These are phyloP conservation scores for Zaprionus lineosus DNA, from an alignment of 2,888 invertebrate species.

Conservation along the genomic window DNA sequence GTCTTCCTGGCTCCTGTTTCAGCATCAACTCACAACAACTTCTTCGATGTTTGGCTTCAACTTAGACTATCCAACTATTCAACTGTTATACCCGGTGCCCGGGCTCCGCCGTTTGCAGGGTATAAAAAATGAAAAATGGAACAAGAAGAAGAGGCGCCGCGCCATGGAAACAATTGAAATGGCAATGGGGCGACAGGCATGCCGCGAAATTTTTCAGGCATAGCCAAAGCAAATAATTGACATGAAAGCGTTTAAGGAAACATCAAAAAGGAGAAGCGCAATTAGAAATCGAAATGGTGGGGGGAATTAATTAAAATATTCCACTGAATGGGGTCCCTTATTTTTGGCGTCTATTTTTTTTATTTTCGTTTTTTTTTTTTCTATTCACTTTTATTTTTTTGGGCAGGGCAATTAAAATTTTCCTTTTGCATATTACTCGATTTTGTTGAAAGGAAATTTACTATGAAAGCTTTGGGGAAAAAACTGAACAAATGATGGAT, in stretches of 20 bases:
- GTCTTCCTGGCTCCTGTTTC: too few species aligned
- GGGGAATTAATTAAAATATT: slow-evolving; percentile 68
- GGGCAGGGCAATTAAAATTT: too few species aligned
- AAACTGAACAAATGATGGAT: too few species aligned
- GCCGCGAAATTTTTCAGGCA: slow-evolving; percentile 55
- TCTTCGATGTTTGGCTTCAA: too few species aligned
- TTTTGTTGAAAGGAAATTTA: too few species aligned
- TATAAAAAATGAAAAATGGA: slow-evolving; percentile 17
- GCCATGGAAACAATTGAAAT: slow-evolving; percentile 63
- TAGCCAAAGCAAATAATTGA: slow-evolving; percentile 68
- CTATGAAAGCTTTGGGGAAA: background rate
- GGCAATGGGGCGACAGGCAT: slow-evolving; percentile 27
- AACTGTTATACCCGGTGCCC: background rate
- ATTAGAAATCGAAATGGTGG: slow-evolving; percentile 48
- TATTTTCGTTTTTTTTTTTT: slow-evolving; percentile 22
- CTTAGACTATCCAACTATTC: too few species aligned
- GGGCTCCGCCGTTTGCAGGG: background rate
- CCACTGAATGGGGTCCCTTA: slow-evolving; percentile 13
- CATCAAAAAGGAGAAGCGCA: slow-evolving; percentile 55
- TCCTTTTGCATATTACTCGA: too few species aligned
- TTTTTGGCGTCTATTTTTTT: slow-evolving; percentile 48
- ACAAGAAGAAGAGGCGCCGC: slow-evolving; percentile 17
- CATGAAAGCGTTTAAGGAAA: slow-evolving; percentile 50
- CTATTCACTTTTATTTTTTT: slow-evolving; percentile 5
- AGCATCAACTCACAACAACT: too few species aligned